A percentile compares a stretch with the other conserved stretches of the same genome.
Evolutionary conservation across 2,113 vertebrate genomes (phyloP).

Genomic region (Hemichromis elongatus): DNA sequence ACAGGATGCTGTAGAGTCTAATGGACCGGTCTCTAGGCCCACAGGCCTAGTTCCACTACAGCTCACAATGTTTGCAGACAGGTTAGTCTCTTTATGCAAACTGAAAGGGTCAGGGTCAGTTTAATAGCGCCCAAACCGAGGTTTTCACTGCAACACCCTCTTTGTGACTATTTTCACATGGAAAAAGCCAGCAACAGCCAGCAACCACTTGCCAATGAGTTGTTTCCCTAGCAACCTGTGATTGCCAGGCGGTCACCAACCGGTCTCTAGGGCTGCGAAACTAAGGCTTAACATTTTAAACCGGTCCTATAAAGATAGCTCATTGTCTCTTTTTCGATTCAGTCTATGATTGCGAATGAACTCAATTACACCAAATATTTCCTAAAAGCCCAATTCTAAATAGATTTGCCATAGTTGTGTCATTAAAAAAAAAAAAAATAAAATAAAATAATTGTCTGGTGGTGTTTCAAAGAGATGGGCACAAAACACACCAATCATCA

Average conservation of each 20-base stretch:
- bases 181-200: neutral
- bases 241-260: neutral
- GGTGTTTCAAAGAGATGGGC: constrained; percentile 17
- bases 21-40: neutral
- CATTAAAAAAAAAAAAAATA: neutral
- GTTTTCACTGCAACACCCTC: neutral
- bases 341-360: neutral
- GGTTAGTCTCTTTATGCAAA: neutral
- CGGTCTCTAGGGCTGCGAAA: neutral
- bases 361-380: neutral
- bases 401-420: neutral
- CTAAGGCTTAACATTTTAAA: neutral
- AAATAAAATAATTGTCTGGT: neutral
- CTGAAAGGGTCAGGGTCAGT: neutral
- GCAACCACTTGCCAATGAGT: neutral
- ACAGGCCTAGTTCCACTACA: neutral
- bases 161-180: neutral
- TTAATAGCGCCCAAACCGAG: neutral
- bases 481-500: constrained; percentile 5
- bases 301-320: neutral
- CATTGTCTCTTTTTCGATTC: neutral
- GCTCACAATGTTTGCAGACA: neutral
- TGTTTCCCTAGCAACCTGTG: neutral
- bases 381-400: neutral
- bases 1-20: neutral